Evolutionary conservation across 1,140 invertebrate genomes (phyloP).

Genomic region (Notospermus geniculatus): DNA sequence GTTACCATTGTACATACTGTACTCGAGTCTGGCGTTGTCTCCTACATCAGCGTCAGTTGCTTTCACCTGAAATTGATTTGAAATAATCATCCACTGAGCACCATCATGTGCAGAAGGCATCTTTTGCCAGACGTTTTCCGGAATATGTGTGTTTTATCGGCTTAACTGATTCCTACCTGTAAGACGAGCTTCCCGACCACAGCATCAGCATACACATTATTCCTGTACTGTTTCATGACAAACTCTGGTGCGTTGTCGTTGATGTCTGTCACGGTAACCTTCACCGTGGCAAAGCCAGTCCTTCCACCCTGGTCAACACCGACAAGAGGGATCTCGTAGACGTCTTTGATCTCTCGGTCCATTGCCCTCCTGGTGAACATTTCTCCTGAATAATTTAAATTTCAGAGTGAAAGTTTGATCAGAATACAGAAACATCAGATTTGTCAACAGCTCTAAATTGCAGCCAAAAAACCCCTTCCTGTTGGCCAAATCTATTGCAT

Average conservation of each 20-base stretch:
- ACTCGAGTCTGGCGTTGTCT: constrained; percentile 72
- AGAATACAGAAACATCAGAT: too few species aligned
- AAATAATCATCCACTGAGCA: not conserved
- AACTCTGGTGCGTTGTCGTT: constrained; percentile 88
- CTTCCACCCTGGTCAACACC: constrained; percentile 83
- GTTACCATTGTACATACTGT: constrained; percentile 61
- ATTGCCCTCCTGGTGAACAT: constrained; percentile 51
- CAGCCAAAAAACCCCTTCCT: too few species aligned
- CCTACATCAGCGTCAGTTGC: constrained; percentile 79
- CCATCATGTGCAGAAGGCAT: too few species aligned
- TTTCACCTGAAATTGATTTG: constrained; percentile 63
- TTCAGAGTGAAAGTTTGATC: too few species aligned
- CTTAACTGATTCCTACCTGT: too few species aligned
- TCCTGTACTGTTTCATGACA: constrained; percentile 44
- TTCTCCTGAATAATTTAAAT: too few species aligned
- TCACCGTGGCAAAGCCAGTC: constrained; percentile 74
- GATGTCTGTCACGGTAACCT: constrained; percentile 75
- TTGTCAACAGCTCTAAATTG: too few species aligned
- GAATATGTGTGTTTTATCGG: too few species aligned
- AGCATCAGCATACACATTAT: constrained; percentile 33
- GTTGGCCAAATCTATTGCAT: too few species aligned
- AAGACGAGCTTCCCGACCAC: constrained; percentile 33
- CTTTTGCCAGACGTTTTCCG: too few species aligned
- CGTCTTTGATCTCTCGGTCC: constrained; percentile 73
- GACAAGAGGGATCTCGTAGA: constrained; percentile 77